Conservation (phyloP, 2,888 invertebrate species). For the Lysandra coridon region DNA sequence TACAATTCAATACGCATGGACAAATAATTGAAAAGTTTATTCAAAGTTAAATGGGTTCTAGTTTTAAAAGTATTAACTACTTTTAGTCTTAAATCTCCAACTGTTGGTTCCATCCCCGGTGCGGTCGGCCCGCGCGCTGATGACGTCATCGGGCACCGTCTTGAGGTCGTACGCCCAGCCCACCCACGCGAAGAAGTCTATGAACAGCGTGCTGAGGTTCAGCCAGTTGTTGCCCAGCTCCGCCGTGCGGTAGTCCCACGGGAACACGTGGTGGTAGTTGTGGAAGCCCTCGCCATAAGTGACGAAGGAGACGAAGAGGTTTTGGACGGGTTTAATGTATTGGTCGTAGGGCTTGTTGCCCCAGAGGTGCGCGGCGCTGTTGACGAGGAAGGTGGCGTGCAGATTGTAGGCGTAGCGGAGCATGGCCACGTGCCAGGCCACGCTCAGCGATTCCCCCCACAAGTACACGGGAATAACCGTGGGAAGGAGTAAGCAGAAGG, state of each 20-base stretch:
- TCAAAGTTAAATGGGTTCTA: no score
- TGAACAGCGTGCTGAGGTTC: conserved; percentile 51
- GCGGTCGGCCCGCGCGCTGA: conserved; percentile 39
- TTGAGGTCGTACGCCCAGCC: conserved; percentile 52
- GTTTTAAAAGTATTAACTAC: no score
- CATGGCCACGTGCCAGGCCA: conserved; percentile 59
- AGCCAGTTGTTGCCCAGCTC: conserved; percentile 50
- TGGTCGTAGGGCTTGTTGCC: conserved; percentile 71
- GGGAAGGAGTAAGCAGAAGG: conserved; percentile 72
- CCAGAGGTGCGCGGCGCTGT: conserved; percentile 81
- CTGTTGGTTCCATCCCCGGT: conserved; percentile 48
- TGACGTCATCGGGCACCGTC: conserved; percentile 45
- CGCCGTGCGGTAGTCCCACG: conserved; percentile 55
- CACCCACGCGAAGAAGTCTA: conserved; percentile 55
- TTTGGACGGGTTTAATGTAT: conserved; percentile 48
- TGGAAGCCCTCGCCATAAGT: conserved; percentile 57
- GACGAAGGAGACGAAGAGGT: conserved; percentile 44
- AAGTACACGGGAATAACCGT: conserved; percentile 73
- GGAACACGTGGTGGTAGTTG: conserved; percentile 58
- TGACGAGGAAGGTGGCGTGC: conserved; percentile 81
- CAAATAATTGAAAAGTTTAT: no score
- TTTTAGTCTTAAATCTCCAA: neutral
- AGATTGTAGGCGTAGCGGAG: conserved; percentile 78
- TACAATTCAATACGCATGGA: no score
- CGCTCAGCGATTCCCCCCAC: conserved; percentile 77